Conservation (phyloP, 2,797 vertebrate species). For the Oreortyx pictus region DNA sequence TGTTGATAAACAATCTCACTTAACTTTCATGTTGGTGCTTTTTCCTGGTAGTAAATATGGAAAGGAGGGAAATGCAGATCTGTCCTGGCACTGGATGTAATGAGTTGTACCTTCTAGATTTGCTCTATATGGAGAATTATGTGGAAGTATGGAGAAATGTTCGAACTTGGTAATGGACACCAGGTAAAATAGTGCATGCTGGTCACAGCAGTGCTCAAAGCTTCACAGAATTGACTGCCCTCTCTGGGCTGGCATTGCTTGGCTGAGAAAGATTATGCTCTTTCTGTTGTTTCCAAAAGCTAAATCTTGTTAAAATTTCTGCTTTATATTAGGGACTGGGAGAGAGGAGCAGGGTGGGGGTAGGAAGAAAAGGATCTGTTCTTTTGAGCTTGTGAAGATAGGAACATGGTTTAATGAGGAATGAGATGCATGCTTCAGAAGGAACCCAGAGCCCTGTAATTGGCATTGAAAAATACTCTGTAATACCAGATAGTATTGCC, state of each 20-base stretch:
- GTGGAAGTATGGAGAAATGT: not conserved
- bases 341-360: not conserved
- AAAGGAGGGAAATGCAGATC: not conserved
- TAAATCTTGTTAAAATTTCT: not conserved
- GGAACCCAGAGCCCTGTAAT: not conserved
- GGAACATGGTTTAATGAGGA: conserved; percentile 23
- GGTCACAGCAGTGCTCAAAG: not conserved
- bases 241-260: not conserved
- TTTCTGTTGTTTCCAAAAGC: not conserved
- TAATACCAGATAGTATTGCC: not conserved
- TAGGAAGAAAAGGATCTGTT: not conserved
- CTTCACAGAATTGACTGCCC: not conserved
- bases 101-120: not conserved
- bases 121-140: not conserved
- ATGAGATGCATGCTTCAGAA: conserved; percentile 15
- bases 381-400: conserved; percentile 27
- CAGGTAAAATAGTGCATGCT: not conserved
- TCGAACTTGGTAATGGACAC: not conserved
- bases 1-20: not conserved
- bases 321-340: accelerated
- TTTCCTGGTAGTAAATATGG: not conserved
- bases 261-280: not conserved
- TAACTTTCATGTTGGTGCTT: not conserved
- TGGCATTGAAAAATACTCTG: not conserved
- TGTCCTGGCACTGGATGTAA: not conserved